Base-by-base conservation (phyloP, 2,888 invertebrate genomes). In the Cerastis rubricosa region DNA sequence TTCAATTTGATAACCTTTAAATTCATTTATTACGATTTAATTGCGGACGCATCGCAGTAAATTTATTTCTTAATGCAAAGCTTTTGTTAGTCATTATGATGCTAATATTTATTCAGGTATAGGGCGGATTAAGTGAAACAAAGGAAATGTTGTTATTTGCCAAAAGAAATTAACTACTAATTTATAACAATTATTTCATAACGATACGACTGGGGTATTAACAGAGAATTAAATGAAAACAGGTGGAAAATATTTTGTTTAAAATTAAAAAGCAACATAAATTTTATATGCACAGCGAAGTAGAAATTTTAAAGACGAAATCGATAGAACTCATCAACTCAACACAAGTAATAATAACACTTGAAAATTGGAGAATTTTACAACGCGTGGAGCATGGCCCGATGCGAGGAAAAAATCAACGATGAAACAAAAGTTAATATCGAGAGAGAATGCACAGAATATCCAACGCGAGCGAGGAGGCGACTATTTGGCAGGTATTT, bases 401-500 rank as follows among this genome's bases (percentile, higher is more conserved):
- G 29, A 12, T 22, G n/a, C 14, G 22, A 47, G 45, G 12, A 45
- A 74, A 74, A 74, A 74, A 54, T 65, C 54, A 68, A 61, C 69
- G 45, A 51, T 65, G 65, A 67, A 85, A 88, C 74, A 69, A 83
- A 80, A 80, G 70, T 78, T 87, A 83, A 84, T 87, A 80, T 79
- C 68, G 71, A 74, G 74, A 67, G 76, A 71, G 69, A 77, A 81
- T 76, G 75, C 78, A 78, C 74, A 63, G 54, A 73, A 66, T 69
- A 67, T 49, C 66, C 63, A 40, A 14, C 8, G 47, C 66, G 54
- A 35, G 67, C 35, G 59, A 45, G 43, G 63, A 69, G 25, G 25
- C 67, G 67, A 66, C 67, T 82, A 84, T 86, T 85, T 73, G 87
- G 85, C 86, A 88, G 89, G 88, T 89, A 88, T 88, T 87, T 78